Evolutionary conservation across 2,113 vertebrate genomes (phyloP).

Genomic region (Corythaixoides concolor): DNA sequence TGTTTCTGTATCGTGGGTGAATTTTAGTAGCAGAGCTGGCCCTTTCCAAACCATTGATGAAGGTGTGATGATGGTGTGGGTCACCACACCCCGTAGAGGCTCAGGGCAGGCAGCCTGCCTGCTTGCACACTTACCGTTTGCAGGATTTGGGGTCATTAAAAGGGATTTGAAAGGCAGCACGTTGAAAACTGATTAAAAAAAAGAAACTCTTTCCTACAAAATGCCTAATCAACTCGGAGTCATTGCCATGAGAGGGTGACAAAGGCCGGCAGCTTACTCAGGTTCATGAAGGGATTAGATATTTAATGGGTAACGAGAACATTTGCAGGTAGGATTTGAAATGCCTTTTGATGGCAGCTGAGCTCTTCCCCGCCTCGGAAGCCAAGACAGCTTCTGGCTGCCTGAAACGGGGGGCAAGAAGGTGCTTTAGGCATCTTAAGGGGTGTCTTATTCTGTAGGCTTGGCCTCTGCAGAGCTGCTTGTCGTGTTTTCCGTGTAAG

Average conservation of each 20-base stretch:
- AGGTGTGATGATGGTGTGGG: not conserved
- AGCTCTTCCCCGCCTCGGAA: not conserved
- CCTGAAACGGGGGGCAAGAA: not conserved
- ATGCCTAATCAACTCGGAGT: not conserved
- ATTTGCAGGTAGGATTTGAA: conserved; percentile 22
- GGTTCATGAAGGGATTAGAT: not conserved
- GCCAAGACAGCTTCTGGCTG: not conserved
- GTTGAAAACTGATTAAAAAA: not conserved
- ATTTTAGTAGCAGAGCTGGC: not conserved
- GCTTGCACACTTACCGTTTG: rapidly evolving
- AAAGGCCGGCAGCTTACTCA: not conserved
- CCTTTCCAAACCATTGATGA: rapidly evolving
- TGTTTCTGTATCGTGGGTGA: not conserved
- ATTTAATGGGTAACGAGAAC: not conserved
- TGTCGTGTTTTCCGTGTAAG: rapidly evolving
- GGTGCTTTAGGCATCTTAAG: not conserved
- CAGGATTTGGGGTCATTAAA: not conserved
- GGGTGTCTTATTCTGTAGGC: not conserved
- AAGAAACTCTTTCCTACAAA: not conserved
- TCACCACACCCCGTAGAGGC: not conserved
- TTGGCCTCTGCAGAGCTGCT: not conserved
- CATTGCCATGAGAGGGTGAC: not conserved
- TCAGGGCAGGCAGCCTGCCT: not conserved
- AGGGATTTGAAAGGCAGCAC: not conserved
- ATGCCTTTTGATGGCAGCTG: not conserved